These are phyloP conservation scores for Imbricaverruca yamaguchii DNA, from an alignment of 2,888 invertebrate genomes.

Conservation along the genomic window DNA sequence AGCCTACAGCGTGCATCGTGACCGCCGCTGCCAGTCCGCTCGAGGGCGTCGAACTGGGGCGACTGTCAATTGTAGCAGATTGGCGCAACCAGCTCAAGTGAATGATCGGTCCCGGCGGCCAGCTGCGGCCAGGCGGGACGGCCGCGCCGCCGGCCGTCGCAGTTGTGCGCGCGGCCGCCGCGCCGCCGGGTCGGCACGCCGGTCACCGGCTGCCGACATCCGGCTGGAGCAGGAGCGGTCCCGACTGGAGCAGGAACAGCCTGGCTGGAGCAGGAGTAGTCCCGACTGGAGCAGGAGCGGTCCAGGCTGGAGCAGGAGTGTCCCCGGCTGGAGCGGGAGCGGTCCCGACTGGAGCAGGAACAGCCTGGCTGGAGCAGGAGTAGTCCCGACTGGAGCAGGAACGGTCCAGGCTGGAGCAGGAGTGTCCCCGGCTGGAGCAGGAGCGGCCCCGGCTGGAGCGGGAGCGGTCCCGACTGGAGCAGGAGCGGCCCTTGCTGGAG, in stretches of 20 bases:
- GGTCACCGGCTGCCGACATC: constrained; percentile 35
- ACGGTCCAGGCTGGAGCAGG: too few relatives aligned
- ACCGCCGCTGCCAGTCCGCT: too few relatives aligned
- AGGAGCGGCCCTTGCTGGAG: neutral
- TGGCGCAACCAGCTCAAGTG: constrained; percentile 1
- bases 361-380: neutral
- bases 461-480: neutral
- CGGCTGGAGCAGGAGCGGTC: neutral
- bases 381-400: neutral
- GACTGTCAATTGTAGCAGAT: neutral
- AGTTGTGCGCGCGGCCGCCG: constrained; percentile 33
- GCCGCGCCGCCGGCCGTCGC: constrained; percentile 27
- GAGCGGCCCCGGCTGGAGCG: too few relatives aligned
- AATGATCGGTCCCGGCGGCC: constrained; percentile 37
- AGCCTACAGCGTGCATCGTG: too few relatives aligned
- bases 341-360: neutral
- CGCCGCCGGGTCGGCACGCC: constrained; percentile 34
- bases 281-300: too few relatives aligned
- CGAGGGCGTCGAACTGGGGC: too few relatives aligned
- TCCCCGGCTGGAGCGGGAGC: neutral
- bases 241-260: neutral
- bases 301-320: too few relatives aligned
- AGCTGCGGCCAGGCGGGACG: constrained; percentile 34
- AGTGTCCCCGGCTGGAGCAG: neutral
- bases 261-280: constrained; percentile 1